Percentiles rank a stretch among this genome's conserved stretches.
Conservation (phyloP, 2,888 invertebrate species). For the Exocentrus adspersus region DNA sequence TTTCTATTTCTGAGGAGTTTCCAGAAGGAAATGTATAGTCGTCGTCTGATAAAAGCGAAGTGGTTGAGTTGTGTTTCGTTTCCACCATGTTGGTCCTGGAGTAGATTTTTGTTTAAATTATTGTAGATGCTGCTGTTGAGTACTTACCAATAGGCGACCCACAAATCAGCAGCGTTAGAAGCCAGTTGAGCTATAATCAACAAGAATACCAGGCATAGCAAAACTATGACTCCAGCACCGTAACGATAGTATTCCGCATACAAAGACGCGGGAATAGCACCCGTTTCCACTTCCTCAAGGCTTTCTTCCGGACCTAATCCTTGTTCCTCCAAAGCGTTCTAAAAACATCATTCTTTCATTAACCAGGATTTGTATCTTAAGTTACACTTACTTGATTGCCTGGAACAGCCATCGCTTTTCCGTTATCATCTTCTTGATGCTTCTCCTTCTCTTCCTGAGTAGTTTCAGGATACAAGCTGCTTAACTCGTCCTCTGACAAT, state of each 20-base stretch:
- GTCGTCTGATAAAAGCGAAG: slow-evolving; percentile 4
- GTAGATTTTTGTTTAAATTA: slow-evolving; percentile 16
- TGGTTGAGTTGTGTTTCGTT: slow-evolving; percentile 39
- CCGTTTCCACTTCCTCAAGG: slow-evolving; percentile 73
- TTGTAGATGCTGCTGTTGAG: too few species aligned
- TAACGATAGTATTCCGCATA: slow-evolving; percentile 77
- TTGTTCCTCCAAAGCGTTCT: slow-evolving; percentile 3
- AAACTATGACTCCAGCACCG: slow-evolving; percentile 70
- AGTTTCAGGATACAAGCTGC: slow-evolving; percentile 44
- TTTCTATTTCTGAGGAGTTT: slow-evolving; percentile 14
- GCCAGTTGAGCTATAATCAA: slow-evolving; percentile 74
- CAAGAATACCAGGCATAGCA: slow-evolving; percentile 67
- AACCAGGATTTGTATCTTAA: not conserved
- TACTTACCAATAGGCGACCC: slow-evolving; percentile 79
- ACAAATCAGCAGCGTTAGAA: slow-evolving; percentile 79
- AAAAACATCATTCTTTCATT: not conserved
- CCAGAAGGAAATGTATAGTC: slow-evolving; percentile 18
- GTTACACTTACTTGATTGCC: slow-evolving; percentile 55
- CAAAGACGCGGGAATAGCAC: slow-evolving; percentile 70
- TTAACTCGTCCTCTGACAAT: slow-evolving; percentile 65
- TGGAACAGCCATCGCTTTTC: slow-evolving; percentile 47
- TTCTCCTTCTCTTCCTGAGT: slow-evolving; percentile 47
- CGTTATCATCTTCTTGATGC: slow-evolving; percentile 40
- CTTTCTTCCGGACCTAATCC: slow-evolving; percentile 68
- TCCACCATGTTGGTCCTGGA: slow-evolving; percentile 64